Evolutionary conservation across 2,113 vertebrate species (phyloP).

Genomic region (Xenopus borealis): DNA sequence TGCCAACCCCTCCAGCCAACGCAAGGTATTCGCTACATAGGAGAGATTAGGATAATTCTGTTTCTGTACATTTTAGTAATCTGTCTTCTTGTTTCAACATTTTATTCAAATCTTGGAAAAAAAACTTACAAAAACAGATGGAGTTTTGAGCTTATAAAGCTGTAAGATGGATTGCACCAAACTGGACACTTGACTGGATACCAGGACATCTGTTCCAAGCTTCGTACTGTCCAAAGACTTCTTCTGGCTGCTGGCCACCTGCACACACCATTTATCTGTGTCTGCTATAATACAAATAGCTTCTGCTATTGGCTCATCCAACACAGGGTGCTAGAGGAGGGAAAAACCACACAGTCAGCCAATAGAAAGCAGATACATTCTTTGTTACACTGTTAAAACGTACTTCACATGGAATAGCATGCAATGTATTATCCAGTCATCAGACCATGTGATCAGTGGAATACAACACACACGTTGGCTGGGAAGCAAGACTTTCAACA

Average conservation of each 20-base stretch:
- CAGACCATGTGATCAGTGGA: too few species aligned
- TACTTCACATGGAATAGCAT: too few species aligned
- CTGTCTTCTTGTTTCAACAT: too few species aligned
- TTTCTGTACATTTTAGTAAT: too few species aligned
- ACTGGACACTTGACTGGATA: slow-evolving; percentile 77
- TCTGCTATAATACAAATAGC: slow-evolving; percentile 83
- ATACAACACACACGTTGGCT: too few species aligned
- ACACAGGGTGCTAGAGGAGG: slow-evolving; percentile 73
- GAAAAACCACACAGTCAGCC: background rate
- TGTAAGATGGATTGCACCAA: slow-evolving; percentile 78
- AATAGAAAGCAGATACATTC: background rate
- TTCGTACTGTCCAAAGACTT: slow-evolving; percentile 67
- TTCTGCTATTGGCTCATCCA: slow-evolving; percentile 83
- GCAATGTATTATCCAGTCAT: too few species aligned
- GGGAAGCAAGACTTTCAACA: too few species aligned
- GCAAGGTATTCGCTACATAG: too few species aligned
- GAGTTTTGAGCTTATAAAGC: slow-evolving; percentile 75
- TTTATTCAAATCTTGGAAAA: too few species aligned
- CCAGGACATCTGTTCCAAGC: slow-evolving; percentile 78
- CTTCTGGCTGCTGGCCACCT: slow-evolving; percentile 81
- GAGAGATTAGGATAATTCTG: too few species aligned
- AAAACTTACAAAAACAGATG: slow-evolving; percentile 79
- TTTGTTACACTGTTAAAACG: too few species aligned
- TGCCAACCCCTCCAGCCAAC: too few species aligned
- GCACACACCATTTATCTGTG: slow-evolving; percentile 78